Evolutionary conservation across 2,113 vertebrate species (phyloP), one percentile per base, ranked within the genome.

Genomic region (Cavia aperea): DNA sequence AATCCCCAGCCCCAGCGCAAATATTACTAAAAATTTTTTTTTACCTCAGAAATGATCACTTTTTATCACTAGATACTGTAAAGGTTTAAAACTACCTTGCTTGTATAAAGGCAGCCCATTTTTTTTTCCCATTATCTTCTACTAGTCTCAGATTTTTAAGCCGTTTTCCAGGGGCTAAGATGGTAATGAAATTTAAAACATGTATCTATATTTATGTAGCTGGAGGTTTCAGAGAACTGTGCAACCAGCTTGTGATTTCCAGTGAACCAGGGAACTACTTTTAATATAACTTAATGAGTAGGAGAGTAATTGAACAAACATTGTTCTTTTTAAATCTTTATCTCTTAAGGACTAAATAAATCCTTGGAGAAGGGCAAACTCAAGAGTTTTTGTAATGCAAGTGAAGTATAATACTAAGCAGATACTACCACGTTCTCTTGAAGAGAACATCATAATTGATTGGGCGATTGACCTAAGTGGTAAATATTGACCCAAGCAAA

Each of bases 401-500:
- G 81, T 92, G 81, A 92, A 94, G 94, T 31, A 56, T 7, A 93
- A 12, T 56, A 72, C 62, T 95, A 78, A 91, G 89, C 39, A 95
- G 43, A 88, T 73, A 62, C 5, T 93, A 56, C 31, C 5, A 31
- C 58, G 23, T 91, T 96, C 66, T 95, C 11, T 95, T 93, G 51
- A 85, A 85, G 68, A 88, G 66, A 93, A 72, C 49, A 87, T 96
- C 73, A 92, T 89, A 77, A 95, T 84, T 91, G 36, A 94, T 94
- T 89, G 88, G 87, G 66, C 65, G 24, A 94, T 93, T 90, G 90
- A 90, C 78, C 75, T 92, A 60, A 95, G 70, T 89, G 81, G 66
- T 89, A 89, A 92, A 84, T 93, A 93, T 77, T 95, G 92, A 94
- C 66, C 81, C 39, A 92, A 49, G 60, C 65, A 95, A 92, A 88